Evolutionary conservation across 2,888 invertebrate genomes (phyloP).

Genomic region (Agriotes lineatus): DNA sequence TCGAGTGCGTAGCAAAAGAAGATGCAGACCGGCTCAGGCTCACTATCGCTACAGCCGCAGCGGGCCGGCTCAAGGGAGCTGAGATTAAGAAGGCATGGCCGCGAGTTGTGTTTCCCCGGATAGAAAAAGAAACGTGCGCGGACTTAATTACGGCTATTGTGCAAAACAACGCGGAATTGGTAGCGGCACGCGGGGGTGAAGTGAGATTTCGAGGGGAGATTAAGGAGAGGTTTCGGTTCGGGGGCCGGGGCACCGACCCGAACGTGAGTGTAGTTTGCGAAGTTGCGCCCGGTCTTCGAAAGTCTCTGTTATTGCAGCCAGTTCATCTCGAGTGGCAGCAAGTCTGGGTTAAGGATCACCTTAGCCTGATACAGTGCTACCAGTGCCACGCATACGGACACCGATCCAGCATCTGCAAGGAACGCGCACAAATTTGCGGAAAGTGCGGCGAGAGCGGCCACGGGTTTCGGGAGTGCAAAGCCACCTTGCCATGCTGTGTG

Average conservation of each 20-base stretch:
- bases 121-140: too few relatives aligned
- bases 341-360: neutral
- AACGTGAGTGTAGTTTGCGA: neutral
- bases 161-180: neutral
- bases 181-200: neutral
- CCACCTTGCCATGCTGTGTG: neutral
- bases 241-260: neutral
- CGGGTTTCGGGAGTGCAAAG: neutral
- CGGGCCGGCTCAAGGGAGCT: too few relatives aligned
- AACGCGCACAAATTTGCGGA: neutral
- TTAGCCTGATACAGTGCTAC: neutral
- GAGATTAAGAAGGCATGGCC: too few relatives aligned
- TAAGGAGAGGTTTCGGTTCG: neutral
- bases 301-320: neutral
- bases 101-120: too few relatives aligned
- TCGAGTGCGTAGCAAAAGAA: too few relatives aligned
- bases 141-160: too few relatives aligned
- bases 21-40: too few relatives aligned
- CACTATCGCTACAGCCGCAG: too few relatives aligned
- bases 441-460: neutral
- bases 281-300: neutral
- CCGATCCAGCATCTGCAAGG: neutral
- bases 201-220: neutral
- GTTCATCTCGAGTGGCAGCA: neutral
- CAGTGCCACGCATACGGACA: neutral